Evolutionary conservation across 2,113 vertebrate genomes (phyloP), one percentile per base, ranked within the genome.

Genomic region (Osmerus mordax): DNA sequence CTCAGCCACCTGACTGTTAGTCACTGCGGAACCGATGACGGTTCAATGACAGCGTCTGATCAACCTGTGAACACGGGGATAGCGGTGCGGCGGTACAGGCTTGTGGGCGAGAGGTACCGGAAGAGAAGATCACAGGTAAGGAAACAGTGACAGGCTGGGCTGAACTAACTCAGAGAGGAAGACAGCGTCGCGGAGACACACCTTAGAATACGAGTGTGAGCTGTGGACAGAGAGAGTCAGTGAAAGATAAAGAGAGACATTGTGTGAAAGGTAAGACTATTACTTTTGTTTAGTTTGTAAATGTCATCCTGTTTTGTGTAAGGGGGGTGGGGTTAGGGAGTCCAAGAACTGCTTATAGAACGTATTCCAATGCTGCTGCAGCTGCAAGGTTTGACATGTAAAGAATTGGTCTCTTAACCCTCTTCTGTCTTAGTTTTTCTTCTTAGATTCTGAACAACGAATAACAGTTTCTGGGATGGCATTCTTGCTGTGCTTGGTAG

Each of bases 61-160:
- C 14, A 63, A 15, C 41, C 14, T 60, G 52, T 23, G 70, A 74
- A 81, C 69, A 77, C 36, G 28, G 60, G 47, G 29, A 21, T 15
- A 72, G 59, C 19, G 2, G 9, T 9, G 5, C 56, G 55, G 52
- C 51, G 9, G 41, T 19, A 56, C 36, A 18, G 32, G 67, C 21
- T 51, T 70, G 84, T 81, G 80, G 80, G 83, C 70, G 82, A 67
- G 28, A 60, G 60, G 55, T 64, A 15, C 73, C 79, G 78, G 69
- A 69, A 86, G 78, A 51, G 80, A 81, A 82, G 77, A 79, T 75
- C 68, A 32, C 84, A 88, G 83, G 79, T 83, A 82, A 88, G 86
- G 87, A 91, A 90, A 91, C 13, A 66, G 62, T 90, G 85, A 91
- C 73, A 79, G 78, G 64, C 28, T 75, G 13, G 67, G 75, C 60